Base-by-base conservation (phyloP, 2,113 vertebrate species). In the Henicopernis longicauda region DNA sequence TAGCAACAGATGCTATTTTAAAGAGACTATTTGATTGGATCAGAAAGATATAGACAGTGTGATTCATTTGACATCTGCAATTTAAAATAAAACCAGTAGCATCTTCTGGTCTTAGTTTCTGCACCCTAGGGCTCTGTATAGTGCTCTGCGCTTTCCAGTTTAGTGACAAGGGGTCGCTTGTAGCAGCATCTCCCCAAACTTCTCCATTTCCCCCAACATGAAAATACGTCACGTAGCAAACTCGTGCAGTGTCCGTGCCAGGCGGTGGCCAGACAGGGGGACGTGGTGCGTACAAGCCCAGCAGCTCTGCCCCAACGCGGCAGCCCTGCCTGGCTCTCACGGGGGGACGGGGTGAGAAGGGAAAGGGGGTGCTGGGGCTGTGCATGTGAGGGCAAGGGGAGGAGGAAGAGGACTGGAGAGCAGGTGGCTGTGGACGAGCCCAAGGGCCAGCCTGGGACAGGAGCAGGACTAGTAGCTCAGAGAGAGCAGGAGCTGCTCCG, bases 211-310 rank as follows among this genome's bases (percentile, higher is more conserved):
- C 23, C 34, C 10, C 1, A 2, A 19, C 10, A 7, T 18, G 45
- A 62, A 73, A 42, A 36, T 6, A 3, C 19, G 18, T 31, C 4
- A 3, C 1, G 23, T 22, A 49, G 69, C 31, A 38, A 34, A 54
- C 31, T 11, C 1, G 0, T 31, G 40, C 13, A 4, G 16, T 9
- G 63, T 42, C 36, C 27, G 27, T 17, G 22, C 36, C 40, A 42
- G 36, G 34, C 0, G 1, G 45, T 16, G 71, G 50, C 52, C 1
- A 3, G 40, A 8, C 0, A 3, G 16, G 42, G 17, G 40, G 44
- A 47, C 2, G 4, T 16, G 16, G 22, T 40, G 32, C 2, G 5
- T 18, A 13, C 38, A 10, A 70, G 74, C 38, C 26, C 38, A 32
- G 38, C 32, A 36, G 58, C 47, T 55, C 40, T 13, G 18, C 49